A percentile compares a stretch with the other conserved stretches of the same genome.
Conservation (phyloP, 2,113 vertebrate genomes). For the mouse (Mus musculus) region DNA sequence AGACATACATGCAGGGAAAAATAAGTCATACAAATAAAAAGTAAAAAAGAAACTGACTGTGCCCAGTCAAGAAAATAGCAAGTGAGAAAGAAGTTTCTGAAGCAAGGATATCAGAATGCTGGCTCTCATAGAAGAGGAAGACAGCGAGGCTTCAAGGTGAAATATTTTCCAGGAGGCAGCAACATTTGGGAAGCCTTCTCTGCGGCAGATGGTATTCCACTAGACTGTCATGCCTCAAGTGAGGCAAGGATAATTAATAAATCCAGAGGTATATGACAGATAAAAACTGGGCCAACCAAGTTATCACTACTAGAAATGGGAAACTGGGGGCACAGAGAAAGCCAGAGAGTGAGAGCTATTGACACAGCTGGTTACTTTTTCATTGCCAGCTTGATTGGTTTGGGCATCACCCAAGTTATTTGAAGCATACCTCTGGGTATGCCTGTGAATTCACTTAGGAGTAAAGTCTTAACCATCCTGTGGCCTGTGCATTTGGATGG, state of each 20-base stretch:
- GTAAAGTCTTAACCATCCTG: not conserved
- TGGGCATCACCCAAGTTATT: not conserved
- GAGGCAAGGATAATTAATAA: constrained; percentile 15
- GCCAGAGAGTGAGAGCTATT: not conserved
- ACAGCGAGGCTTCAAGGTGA: not conserved
- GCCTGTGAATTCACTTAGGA: not conserved
- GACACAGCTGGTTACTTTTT: not conserved
- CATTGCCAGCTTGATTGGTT: not conserved
- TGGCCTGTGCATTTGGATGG: not conserved
- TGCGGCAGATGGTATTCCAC: not conserved
- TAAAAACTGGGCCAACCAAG: not conserved
- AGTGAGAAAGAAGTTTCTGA: constrained; percentile 12
- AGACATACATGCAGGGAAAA: not conserved
- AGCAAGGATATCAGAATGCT: not conserved
- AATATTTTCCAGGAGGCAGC: constrained; percentile 17
- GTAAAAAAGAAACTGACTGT: not conserved
- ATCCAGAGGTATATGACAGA: not conserved
- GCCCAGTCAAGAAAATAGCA: not conserved
- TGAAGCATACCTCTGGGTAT: not conserved
- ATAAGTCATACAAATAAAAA: not conserved
- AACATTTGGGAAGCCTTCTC: not conserved
- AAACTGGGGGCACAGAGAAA: constrained; percentile 20
- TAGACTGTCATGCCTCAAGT: not conserved
- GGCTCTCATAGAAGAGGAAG: not conserved
- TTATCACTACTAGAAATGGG: constrained; percentile 30